Conservation (phyloP, 2,888 invertebrate species). For the Brachylomia viminalis region DNA sequence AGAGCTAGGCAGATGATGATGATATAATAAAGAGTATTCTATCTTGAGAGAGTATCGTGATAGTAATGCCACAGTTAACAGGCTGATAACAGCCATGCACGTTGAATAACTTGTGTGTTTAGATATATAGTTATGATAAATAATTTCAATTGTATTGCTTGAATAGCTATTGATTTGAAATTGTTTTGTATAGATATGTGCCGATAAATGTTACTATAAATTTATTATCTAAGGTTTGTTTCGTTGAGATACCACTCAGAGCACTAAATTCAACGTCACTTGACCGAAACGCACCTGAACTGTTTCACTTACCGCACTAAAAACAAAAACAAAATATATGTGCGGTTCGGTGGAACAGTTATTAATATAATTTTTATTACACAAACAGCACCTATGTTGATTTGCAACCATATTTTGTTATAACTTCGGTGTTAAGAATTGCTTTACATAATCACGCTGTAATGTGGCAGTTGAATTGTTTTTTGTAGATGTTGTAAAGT, state of each 20-base stretch:
- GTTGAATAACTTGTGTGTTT: constrained; percentile 15
- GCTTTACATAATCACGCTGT: not conserved
- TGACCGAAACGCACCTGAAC: not conserved
- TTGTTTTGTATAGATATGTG: constrained; percentile 17
- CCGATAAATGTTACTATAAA: constrained; percentile 12
- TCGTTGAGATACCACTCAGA: not conserved
- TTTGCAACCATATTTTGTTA: not conserved
- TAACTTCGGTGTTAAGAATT: not conserved
- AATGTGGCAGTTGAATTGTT: not conserved
- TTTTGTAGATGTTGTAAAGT: not conserved
- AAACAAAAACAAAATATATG: no score
- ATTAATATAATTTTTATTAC: not conserved
- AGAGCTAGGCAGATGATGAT: no score
- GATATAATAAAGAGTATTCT: no score
- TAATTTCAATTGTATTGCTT: constrained; percentile 34
- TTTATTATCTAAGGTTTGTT: constrained; percentile 6
- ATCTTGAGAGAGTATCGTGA: no score
- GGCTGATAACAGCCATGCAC: constrained; percentile 12
- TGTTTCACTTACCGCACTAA: not conserved
- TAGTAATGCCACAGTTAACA: not conserved
- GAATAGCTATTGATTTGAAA: constrained; percentile 17
- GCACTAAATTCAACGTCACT: not conserved
- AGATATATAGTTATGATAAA: constrained; percentile 14
- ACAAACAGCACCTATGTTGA: not conserved
- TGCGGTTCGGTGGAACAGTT: not conserved